Evolutionary conservation across 1,140 invertebrate species (phyloP).

Genomic region (Drosophila biarmipes): DNA sequence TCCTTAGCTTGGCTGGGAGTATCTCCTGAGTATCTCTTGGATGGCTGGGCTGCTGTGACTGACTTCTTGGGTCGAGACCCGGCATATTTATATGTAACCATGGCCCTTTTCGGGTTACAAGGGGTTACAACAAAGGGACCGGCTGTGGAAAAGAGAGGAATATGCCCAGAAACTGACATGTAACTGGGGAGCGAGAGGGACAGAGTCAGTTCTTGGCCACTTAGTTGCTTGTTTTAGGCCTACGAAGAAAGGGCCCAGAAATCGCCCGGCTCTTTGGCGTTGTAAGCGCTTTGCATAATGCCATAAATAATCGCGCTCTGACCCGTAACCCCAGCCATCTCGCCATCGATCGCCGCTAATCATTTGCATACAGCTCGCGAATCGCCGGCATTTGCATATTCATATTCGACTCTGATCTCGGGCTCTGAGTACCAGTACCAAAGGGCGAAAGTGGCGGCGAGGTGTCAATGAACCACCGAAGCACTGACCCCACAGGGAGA

Average conservation of each 20-base stretch:
- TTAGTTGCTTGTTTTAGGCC: background rate
- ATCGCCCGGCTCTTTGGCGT: constrained; percentile 2
- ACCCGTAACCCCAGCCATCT: constrained; percentile 36
- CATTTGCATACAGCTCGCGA: constrained; percentile 43
- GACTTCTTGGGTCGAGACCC: constrained; percentile 51
- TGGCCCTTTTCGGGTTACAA: constrained; percentile 23
- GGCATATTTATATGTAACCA: constrained; percentile 68
- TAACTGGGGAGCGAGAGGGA: background rate
- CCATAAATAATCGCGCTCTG: constrained; percentile 72
- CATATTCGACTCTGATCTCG: constrained; percentile 35
- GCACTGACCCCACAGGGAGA: constrained; percentile 18
- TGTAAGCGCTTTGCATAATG: constrained; percentile 71
- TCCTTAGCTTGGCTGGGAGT: constrained; percentile 3
- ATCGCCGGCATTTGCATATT: constrained; percentile 66
- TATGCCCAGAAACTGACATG: background rate
- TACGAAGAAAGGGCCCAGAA: constrained; percentile 28
- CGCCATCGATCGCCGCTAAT: constrained; percentile 33
- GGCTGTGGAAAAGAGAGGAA: background rate
- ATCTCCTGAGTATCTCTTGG: constrained; percentile 42
- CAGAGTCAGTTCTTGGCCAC: background rate
- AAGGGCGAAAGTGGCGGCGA: constrained; percentile 70
- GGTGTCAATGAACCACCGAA: constrained; percentile 63
- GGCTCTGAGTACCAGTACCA: constrained; percentile 1
- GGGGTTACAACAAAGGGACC: constrained; percentile 15
- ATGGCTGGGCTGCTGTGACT: constrained; percentile 60